phyloP scores from a whole-genome alignment of 2,113 vertebrate genomes.

The Chrysochloris asiatica region DNA sequence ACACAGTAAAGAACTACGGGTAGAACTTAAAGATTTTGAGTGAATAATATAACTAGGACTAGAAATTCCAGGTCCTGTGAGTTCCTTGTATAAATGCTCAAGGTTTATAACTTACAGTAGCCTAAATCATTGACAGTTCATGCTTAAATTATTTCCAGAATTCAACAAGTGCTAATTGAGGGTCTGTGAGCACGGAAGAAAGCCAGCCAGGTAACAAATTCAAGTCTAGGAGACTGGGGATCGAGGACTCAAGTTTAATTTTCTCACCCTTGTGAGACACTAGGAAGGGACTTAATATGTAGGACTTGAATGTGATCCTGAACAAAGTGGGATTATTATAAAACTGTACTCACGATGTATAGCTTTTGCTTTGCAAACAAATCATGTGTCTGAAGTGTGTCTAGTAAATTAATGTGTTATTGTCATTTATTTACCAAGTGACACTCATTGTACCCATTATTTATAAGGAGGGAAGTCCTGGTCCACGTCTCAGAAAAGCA shows the following conservation, averaged over 20 bases:
- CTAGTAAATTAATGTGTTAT: not conserved
- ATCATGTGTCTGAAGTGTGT: not conserved
- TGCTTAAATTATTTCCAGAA: conserved; percentile 20
- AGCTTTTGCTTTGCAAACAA: not conserved
- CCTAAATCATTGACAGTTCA: conserved; percentile 22
- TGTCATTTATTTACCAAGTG: not conserved
- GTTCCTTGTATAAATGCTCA: conserved; percentile 20
- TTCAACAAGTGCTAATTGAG: not conserved
- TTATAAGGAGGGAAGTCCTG: conserved; percentile 1
- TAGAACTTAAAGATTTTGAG: conserved; percentile 12
- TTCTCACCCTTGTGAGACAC: not conserved
- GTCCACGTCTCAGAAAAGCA: not conserved
- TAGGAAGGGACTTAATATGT: not conserved
- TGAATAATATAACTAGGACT: not conserved
- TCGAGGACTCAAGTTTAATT: conserved; percentile 33
- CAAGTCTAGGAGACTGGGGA: not conserved
- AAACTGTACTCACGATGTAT: not conserved
- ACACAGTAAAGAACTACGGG: no score
- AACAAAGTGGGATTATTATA: not conserved
- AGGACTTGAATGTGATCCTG: conserved; percentile 38
- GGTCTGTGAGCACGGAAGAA: not conserved
- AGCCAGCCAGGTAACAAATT: not conserved
- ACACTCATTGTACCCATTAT: not conserved
- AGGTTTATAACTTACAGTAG: not conserved
- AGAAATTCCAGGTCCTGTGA: not conserved